Percentiles rank a stretch among this genome's conserved stretches.
These are phyloP conservation scores for Eustalomyia histrio DNA, from an alignment of 2,888 invertebrate species.

Conservation along the genomic window DNA sequence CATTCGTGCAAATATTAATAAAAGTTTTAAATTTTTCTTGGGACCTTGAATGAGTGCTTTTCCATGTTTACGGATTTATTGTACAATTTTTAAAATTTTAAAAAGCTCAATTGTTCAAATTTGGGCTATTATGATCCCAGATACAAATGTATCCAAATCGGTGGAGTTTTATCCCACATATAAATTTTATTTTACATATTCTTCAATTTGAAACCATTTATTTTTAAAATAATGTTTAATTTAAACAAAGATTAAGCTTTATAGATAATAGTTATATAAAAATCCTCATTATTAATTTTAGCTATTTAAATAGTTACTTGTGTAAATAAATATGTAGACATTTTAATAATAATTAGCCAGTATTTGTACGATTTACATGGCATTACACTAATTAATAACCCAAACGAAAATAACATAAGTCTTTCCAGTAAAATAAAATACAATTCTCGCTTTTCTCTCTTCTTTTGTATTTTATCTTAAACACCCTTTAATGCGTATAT, in stretches of 20 bases:
- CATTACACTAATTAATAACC: slow-evolving; percentile 52
- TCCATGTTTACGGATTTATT: too few species aligned
- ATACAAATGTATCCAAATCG: too few species aligned
- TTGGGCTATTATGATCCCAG: too few species aligned
- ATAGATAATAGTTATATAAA: slow-evolving; percentile 1
- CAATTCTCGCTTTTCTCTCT: background rate
- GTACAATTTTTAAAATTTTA: too few species aligned
- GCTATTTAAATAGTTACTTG: background rate
- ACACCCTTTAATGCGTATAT: too few species aligned
- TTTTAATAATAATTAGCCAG: slow-evolving; percentile 19
- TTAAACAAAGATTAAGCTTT: background rate
- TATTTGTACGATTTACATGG: slow-evolving; percentile 53
- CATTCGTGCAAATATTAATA: too few species aligned
- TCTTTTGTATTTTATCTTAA: background rate
- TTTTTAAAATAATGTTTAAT: slow-evolving; percentile 1
- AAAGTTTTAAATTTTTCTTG: too few species aligned
- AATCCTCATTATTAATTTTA: slow-evolving; percentile 8
- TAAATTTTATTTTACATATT: too few species aligned
- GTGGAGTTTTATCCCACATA: too few species aligned
- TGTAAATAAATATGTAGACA: slow-evolving; percentile 13
- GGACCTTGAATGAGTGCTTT: too few species aligned
- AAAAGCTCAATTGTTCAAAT: too few species aligned
- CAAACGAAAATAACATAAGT: slow-evolving; percentile 9
- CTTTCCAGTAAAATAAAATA: slow-evolving; percentile 3
- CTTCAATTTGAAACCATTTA: too few species aligned